phyloP scores from a whole-genome alignment of 2,797 vertebrate genomes.

The Avahi laniger region DNA sequence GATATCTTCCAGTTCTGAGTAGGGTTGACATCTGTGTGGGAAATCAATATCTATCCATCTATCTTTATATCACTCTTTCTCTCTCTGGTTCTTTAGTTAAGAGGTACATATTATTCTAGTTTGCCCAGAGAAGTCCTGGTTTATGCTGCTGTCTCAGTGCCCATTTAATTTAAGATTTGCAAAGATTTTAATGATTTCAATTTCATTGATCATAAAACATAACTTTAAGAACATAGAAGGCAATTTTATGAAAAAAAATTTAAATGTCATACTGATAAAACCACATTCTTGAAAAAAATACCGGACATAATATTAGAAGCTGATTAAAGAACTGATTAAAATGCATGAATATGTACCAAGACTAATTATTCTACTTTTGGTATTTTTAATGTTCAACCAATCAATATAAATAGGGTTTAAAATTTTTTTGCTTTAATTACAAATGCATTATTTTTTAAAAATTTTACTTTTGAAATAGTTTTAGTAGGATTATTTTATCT shows the following conservation, averaged over 20 bases:
- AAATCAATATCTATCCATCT: background rate
- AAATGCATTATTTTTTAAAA: background rate
- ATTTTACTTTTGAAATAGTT: background rate
- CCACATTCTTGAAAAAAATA: conserved; percentile 25
- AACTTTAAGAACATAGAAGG: background rate
- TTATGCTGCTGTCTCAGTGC: background rate
- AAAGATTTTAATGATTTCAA: conserved; percentile 11
- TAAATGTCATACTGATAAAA: conserved; percentile 12
- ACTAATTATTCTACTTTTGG: background rate
- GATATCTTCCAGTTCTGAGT: background rate
- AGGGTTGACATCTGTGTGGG: background rate
- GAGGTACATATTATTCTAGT: background rate
- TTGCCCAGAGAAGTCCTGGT: background rate
- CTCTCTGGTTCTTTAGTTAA: background rate
- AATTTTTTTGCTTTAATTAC: background rate
- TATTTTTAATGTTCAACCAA: background rate
- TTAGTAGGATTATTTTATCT: background rate
- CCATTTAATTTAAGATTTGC: background rate
- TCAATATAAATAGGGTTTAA: background rate
- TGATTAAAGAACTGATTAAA: background rate
- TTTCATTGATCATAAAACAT: background rate
- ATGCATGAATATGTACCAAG: background rate
- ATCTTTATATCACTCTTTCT: background rate
- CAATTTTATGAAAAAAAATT: background rate
- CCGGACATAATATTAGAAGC: background rate